These are phyloP conservation scores for Hypothenemus hampei DNA, from an alignment of 1,140 invertebrate genomes.

Conservation along the genomic window DNA sequence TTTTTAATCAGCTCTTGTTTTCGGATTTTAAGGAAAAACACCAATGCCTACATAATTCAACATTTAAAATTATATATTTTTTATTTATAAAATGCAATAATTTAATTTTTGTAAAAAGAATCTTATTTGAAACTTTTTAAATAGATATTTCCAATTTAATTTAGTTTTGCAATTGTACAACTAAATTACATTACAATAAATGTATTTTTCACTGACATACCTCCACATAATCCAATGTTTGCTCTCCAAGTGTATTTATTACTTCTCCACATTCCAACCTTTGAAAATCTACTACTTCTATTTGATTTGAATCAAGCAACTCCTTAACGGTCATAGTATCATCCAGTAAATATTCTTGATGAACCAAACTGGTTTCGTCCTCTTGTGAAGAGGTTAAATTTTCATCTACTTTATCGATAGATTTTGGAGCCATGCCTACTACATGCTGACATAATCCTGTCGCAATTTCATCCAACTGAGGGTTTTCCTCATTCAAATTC, in stretches of 20 bases:
- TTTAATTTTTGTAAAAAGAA: too few relatives aligned
- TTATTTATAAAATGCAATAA: too few relatives aligned
- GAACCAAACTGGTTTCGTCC: conserved; percentile 70
- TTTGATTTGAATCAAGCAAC: conserved; percentile 60
- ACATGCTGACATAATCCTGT: conserved; percentile 80
- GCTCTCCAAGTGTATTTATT: conserved; percentile 43
- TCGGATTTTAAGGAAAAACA: too few relatives aligned
- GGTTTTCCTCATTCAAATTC: conserved; percentile 41
- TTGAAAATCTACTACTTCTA: conserved; percentile 74
- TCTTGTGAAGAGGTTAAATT: conserved; percentile 54
- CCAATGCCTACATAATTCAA: too few relatives aligned
- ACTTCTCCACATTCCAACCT: conserved; percentile 78
- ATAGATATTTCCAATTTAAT: too few relatives aligned
- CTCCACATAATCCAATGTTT: conserved; percentile 55
- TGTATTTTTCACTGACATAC: conserved; percentile 55
- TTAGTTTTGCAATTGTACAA: too few relatives aligned
- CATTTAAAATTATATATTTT: too few relatives aligned
- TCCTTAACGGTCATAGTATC: conserved; percentile 67
- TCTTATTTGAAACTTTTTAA: too few relatives aligned
- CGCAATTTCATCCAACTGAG: conserved; percentile 47
- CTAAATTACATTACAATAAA: too few relatives aligned
- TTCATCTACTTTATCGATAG: conserved; percentile 67
- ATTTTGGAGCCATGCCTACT: conserved; percentile 81
- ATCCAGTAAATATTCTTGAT: conserved; percentile 85
- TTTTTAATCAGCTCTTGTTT: too few relatives aligned